Evolutionary conservation across 2,797 vertebrate species (phyloP), one percentile per base, ranked within the genome.

Genomic region (Hippocampus kuda): DNA sequence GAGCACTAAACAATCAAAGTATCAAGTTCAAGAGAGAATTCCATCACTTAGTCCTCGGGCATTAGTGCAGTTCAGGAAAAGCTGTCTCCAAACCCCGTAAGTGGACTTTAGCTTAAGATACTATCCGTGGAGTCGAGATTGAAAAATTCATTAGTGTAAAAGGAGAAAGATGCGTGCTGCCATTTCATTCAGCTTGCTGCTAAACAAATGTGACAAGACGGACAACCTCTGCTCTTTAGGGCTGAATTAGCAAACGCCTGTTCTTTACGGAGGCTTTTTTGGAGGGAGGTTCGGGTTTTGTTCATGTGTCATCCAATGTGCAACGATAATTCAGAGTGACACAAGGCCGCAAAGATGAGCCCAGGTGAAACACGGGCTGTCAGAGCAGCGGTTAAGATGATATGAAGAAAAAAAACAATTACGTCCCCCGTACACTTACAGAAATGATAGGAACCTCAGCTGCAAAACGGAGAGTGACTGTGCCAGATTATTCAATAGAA

Each of bases 121-220:
- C 82, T 83, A 77, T 82, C 69, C 42, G 71, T 74, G 74, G 24
- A 5, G 72, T 61, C 66, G 63, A 62, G 78, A 70, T 18, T 87
- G 72, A 88, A 87, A 87, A 77, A 86, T 86, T 79, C 80, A 86
- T 86, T 80, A 79, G 76, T 42, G 67, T 1, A 42, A 75, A 70
- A 67, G 67, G 62, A 68, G 70, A 78, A 82, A 82, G 80, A 73
- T 30, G 68, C 67, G 67, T 12, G 24, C 70, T 78, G 81, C 77
- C 75, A 66, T 78, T 73, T 62, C 70, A 63, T 79, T 84, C 68
- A 71, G 76, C 77, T 79, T 77, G 76, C 75, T 41, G 71, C 75
- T 87, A 81, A 87, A 84, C 73, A 70, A 79, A 86, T 88, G 66
- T 83, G 87, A 89, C 82, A 82, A 74, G 75, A 70, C 69, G 68